Percentiles rank a stretch among this genome's conserved stretches.
Conservation (phyloP, 1,140 invertebrate species). For the Polypedilum vanderplanki region DNA sequence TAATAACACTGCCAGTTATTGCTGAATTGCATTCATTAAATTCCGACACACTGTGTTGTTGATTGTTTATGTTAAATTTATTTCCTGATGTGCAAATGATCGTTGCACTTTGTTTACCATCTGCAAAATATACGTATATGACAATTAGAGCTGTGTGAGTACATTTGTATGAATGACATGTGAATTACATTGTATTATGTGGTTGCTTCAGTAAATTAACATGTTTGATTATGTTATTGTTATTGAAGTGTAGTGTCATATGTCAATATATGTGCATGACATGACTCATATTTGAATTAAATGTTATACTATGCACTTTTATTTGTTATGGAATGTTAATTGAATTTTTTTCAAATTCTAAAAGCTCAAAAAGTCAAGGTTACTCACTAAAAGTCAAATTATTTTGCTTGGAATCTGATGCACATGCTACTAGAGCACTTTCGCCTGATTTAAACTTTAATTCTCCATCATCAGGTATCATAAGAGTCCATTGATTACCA, state of each 20-base stretch:
- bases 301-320: background rate
- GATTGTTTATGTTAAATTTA: constrained; percentile 24
- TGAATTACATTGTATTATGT: background rate
- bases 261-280: background rate
- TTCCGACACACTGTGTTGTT: background rate
- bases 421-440: background rate
- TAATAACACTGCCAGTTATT: background rate
- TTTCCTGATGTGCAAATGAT: constrained; percentile 7
- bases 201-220: background rate
- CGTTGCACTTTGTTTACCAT: background rate
- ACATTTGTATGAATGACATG: background rate
- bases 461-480: background rate
- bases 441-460: constrained; percentile 4
- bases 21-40: background rate
- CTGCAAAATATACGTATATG: background rate
- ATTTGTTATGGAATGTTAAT: background rate
- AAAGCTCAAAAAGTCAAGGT: background rate
- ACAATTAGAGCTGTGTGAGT: background rate
- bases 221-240: background rate
- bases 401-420: constrained; percentile 10
- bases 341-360: background rate
- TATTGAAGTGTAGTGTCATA: background rate
- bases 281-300: background rate
- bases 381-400: background rate
- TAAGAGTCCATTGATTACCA: background rate